Evolutionary conservation across 92 coral and sea anemone genomes (phyloP), one percentile per base, ranked within the genome.

Genomic region (Bergia sp.): DNA sequence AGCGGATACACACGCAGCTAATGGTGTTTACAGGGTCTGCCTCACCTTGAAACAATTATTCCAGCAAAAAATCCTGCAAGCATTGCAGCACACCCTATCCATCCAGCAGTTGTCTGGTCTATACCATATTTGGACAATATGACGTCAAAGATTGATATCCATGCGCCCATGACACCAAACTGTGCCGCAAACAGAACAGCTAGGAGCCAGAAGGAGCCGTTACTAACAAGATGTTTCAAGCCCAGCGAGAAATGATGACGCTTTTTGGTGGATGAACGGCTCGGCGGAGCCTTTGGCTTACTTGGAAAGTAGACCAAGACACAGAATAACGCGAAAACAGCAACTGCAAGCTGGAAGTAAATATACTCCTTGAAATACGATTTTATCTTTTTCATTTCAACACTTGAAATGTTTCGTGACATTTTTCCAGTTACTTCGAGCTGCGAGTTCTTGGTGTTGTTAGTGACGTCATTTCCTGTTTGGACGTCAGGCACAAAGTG

Each of bases 281-380:
- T 91, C 9, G 98, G 98, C 50, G 98, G 98, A 12, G 83, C 61
- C 0, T 95, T 95, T 12, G 98, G 98, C 73, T 87, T 91, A 57
- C 91, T 83, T 7, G 98, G 98, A 77, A 91, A 96, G 91, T 96
- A 94, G 18, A 93, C 79, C 82, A 91, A 57, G 71, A 90, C 72
- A 72, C 91, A 85, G 36, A 96, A 67, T 13, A 96, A 93, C 55
- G 93, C 77, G 38, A 79, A 36, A 18, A 74, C 85, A 76, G 92
- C 90, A 5, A 94, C 66, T 1, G 90, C 29, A 29, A 29, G 29
- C 29, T 29, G 29, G 29, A 29, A 29, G 29, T 29, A 29, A 29
- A 29, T 29, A 29, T 29, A 29, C 29, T 29, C 29, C 29, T 29
- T 29, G 29, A 29, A 29, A 29, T 29, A 29, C 29, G 29, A 29